Evolutionary conservation across 2,113 vertebrate species (phyloP).

Genomic region (Pseudonaja textilis): DNA sequence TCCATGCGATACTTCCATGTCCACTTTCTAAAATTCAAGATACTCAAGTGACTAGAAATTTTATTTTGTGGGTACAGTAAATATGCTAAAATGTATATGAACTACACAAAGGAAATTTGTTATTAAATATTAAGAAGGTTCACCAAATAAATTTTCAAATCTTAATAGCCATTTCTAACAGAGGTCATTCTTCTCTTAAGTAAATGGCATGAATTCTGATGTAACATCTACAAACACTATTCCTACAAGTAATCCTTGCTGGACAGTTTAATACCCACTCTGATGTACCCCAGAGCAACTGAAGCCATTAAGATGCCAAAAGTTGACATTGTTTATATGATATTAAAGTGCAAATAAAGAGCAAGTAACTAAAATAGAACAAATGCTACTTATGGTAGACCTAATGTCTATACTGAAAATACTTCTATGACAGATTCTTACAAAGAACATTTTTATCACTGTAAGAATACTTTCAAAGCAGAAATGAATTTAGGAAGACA

Average conservation of each 20-base stretch:
- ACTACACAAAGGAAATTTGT: not conserved
- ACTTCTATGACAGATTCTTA: not conserved
- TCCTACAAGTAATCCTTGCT: not conserved
- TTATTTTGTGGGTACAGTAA: not conserved
- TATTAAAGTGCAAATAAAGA: constrained; percentile 10
- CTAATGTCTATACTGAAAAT: not conserved
- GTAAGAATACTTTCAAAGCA: not conserved
- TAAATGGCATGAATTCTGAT: not conserved
- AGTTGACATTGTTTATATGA: not conserved
- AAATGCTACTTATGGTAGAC: not conserved
- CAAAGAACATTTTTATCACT: not conserved
- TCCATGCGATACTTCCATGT: not conserved
- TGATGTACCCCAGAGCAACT: constrained; percentile 15
- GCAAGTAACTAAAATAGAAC: not conserved
- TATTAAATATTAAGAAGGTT: not conserved
- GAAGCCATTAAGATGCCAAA: constrained; percentile 12
- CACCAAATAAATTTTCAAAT: not conserved
- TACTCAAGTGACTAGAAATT: not conserved
- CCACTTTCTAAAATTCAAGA: not conserved
- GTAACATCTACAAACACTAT: not conserved
- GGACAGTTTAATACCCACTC: constrained; percentile 2
- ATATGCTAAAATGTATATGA: not conserved
- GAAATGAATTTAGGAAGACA: not conserved
- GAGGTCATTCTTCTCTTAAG: not conserved
- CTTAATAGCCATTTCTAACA: not conserved